Base-by-base conservation (phyloP, 2,888 invertebrate genomes). In the Autographa pulchrina region DNA sequence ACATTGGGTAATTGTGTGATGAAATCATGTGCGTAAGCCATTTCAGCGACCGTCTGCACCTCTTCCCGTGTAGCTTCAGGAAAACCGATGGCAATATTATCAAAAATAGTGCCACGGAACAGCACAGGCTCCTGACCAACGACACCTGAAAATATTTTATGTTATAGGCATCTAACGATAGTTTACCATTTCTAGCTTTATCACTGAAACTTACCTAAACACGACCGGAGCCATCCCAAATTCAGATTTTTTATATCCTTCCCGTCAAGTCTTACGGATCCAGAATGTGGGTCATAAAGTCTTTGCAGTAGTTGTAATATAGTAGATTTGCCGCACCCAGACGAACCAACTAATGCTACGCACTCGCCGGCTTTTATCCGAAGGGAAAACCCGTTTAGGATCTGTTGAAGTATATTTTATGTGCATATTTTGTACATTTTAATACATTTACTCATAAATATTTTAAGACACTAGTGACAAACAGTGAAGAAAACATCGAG, bases 91-190 rank as follows among this genome's bases (percentile, higher is more conserved):
- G 97, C 94, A 69, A 97, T 97, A 78, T 97, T 97, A 41, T 97
- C 96, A n/a, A 96, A 96, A 80, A 99, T 98, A 16, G 97, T 97
- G 38, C 98, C 97, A 74, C 97, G 97, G 92, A 99, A 99, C 7
- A 99, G 94, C 0, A 98, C 97, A 0, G 98, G 99, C 83, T 99
- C 98, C 92, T 99, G 99, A 0, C 98, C 98, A 7, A 99, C 98
- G 13, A 98, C 97, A 48, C 98, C 96, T 96, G 81, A 16, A 79
- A 80, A 81, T 72, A 8, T 54, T 20, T 52, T 11, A 70, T 20
- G 62, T 48, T 58, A 43, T 31, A 8, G 11, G 38, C 11, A 38
- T 38, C 11, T 11, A 48, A 2, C 14, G 48, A n/a, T 16, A 14
- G 48, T n/a, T 32, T 25, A 61, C 56, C 41, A 62, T 56, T 41